phyloP scores from a whole-genome alignment of 2,113 vertebrate genomes.

The Ramphastos sulfuratus region DNA sequence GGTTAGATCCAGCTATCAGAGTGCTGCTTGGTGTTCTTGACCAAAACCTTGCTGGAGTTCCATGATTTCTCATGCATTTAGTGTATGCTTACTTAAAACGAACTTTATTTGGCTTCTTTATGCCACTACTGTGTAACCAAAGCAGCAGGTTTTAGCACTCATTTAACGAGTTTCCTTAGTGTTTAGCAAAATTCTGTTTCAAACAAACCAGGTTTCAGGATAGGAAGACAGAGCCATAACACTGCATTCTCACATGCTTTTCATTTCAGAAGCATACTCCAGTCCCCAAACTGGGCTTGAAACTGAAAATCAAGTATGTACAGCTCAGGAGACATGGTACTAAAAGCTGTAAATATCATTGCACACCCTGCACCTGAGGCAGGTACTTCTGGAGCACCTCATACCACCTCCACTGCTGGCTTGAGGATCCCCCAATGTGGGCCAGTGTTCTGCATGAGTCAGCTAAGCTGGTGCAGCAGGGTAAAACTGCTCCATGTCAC shows the following conservation, averaged over 20 bases:
- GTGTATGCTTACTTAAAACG: not conserved
- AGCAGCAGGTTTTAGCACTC: not conserved
- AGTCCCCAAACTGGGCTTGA: not conserved
- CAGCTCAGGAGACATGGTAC: not conserved
- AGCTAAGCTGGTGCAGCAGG: not conserved
- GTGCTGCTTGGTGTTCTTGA: not conserved
- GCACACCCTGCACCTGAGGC: accelerated
- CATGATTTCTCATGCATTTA: not conserved
- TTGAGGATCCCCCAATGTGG: accelerated
- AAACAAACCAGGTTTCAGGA: not conserved
- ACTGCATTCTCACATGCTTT: not conserved
- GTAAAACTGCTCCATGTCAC: accelerated
- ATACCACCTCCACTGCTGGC: accelerated
- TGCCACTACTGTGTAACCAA: not conserved
- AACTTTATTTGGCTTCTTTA: not conserved
- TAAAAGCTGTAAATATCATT: not conserved
- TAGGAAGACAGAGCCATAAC: not conserved
- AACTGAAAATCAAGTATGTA: not conserved
- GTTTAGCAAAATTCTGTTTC: not conserved
- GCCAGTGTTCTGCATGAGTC: not conserved
- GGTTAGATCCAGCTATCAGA: not conserved
- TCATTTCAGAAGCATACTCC: not conserved
- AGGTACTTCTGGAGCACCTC: not conserved
- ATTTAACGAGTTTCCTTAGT: not conserved
- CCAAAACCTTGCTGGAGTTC: not conserved